These are phyloP conservation scores for Boleophthalmus pectinirostris DNA, from an alignment of 2,113 vertebrate genomes.

Conservation along the genomic window DNA sequence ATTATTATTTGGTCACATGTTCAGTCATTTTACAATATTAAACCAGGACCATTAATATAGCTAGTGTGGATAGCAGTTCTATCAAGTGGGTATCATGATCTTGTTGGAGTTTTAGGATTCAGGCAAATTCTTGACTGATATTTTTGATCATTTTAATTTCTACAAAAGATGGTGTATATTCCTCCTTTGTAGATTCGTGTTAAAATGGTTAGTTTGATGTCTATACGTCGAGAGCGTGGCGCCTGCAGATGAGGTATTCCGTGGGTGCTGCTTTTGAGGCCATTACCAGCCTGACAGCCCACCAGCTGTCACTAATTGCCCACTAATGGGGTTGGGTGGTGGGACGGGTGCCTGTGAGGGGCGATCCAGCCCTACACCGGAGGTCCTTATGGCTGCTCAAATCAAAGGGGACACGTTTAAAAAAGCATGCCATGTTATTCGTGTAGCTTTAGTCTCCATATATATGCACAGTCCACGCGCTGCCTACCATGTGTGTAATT, in stretches of 20 bases:
- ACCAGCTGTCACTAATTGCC: constrained; percentile 85
- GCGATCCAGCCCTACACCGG: constrained; percentile 76
- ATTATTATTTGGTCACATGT: too few relatives aligned
- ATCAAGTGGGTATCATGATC: too few relatives aligned
- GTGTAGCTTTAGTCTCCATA: constrained; percentile 38
- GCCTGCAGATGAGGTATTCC: constrained; percentile 73
- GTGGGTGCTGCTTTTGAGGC: constrained; percentile 74
- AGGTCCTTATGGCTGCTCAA: constrained; percentile 75
- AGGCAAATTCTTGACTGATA: too few relatives aligned
- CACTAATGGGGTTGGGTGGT: constrained; percentile 81
- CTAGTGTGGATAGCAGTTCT: too few relatives aligned
- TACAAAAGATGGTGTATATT: not conserved
- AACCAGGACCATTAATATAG: too few relatives aligned
- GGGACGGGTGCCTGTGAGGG: constrained; percentile 76
- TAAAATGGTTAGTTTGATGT: constrained; percentile 42
- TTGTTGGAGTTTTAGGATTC: too few relatives aligned
- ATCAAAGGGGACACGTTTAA: constrained; percentile 78
- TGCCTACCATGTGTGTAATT: constrained; percentile 48
- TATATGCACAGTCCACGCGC: constrained; percentile 52
- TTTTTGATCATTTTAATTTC: not conserved
- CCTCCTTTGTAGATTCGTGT: not conserved
- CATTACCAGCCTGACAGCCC: constrained; percentile 82
- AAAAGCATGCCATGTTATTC: constrained; percentile 76
- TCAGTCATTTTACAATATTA: too few relatives aligned
- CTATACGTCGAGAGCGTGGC: constrained; percentile 59